Base-by-base conservation (phyloP, 2,888 invertebrate species). In the Helleia helle region DNA sequence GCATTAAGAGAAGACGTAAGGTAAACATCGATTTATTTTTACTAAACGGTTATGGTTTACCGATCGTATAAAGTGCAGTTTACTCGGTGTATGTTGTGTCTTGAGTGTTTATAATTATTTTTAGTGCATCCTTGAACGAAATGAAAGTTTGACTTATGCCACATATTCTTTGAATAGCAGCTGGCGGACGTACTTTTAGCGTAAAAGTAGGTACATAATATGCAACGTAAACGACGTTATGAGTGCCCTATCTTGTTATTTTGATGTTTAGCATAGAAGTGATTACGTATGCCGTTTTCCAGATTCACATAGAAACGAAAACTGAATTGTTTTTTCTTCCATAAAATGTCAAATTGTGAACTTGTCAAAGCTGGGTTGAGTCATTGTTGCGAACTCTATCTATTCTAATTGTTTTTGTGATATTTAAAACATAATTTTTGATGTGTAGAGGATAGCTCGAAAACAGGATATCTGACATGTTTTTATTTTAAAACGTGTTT, bases 81-180 rank as follows among this genome's bases (percentile, higher is more conserved):
- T 61, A 53, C 49, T 52, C 54, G 50, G 50, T 50, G 55, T 57
- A 57, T 61, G 53, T 64, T 56, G 56, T 67, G 59, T 61, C 55
- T 65, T 54, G 55, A 71, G 67, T 76, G 77, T 81, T 81, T 74
- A 64, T 72, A 71, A 70, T 69, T 85, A 85, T 84, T 84, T 85
- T 73, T 83, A 81, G 84, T 79, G 75, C 71, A 81, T 80, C 83
- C 81, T 83, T 79, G 83, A 81, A 75, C 73, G 72, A 81, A 80
- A 83, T 81, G 83, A 83, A 83, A 83, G 84, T 83, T 83, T 83
- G 83, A 84, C 83, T 85, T 85, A 81, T 85, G 85, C 85, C 85
- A 85, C 85, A 85, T 85, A 85, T 83, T 83, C 80, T 74, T 77
- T 81, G 84, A 77, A 83, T 80, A 83, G 84, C 85, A 83, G 81